phyloP scores from a whole-genome alignment of 2,797 vertebrate species.

The Poecilia gillii region DNA sequence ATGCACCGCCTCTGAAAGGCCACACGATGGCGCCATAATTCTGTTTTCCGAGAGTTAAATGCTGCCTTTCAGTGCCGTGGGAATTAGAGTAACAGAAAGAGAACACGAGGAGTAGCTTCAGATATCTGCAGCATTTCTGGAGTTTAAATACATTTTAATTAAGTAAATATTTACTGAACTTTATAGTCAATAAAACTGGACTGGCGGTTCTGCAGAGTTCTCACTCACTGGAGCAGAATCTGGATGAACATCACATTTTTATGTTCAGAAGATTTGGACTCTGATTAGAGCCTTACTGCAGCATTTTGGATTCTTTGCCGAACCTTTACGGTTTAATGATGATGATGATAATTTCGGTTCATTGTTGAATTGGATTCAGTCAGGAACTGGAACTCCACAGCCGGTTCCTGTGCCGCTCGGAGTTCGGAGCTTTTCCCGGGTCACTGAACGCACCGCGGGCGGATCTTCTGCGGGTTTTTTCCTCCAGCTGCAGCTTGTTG shows the following conservation, averaged over 20 bases:
- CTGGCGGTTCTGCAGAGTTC: background rate
- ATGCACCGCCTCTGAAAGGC: background rate
- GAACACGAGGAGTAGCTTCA: background rate
- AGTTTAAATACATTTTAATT: background rate
- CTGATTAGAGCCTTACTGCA: no score
- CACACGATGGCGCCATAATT: conserved; percentile 15
- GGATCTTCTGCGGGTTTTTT: conserved; percentile 1
- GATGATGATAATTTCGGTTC: background rate
- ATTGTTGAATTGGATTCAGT: background rate
- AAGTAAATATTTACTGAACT: background rate
- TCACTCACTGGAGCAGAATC: background rate
- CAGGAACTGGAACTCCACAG: background rate
- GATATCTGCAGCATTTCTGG: background rate
- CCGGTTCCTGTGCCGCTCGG: accelerated
- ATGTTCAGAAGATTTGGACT: no score
- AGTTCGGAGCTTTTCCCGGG: background rate
- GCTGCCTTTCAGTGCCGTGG: background rate
- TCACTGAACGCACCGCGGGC: conserved; percentile 55
- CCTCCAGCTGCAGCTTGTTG: conserved; percentile 4
- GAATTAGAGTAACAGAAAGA: background rate
- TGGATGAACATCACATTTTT: background rate
- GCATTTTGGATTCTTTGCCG: background rate
- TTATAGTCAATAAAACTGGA: background rate
- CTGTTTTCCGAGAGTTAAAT: background rate
- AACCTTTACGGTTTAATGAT: background rate